phyloP scores from a whole-genome alignment of 2,113 vertebrate species.

The Aspiorhynchus laticeps region DNA sequence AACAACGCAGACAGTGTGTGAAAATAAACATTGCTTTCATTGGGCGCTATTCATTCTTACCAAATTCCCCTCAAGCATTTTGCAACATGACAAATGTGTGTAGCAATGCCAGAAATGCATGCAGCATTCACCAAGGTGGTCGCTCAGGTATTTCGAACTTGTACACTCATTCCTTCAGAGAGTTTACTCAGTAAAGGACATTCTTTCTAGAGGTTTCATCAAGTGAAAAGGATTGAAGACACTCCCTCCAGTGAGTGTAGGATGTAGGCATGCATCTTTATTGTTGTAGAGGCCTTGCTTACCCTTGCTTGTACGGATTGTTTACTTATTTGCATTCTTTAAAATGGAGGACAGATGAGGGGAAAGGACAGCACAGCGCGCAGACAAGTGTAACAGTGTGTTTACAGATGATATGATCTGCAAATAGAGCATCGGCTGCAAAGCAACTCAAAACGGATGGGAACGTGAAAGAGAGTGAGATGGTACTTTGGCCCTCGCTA shows the following conservation, averaged over 20 bases:
- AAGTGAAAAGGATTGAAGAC: not conserved
- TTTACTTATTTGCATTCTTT: constrained; percentile 54
- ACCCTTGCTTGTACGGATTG: not conserved
- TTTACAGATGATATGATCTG: constrained; percentile 63
- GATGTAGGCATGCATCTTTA: not conserved
- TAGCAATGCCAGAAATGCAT: not conserved
- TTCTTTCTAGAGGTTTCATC: not conserved
- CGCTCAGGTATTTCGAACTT: not conserved
- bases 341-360: constrained; percentile 46
- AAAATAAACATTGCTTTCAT: not conserved
- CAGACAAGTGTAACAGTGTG: constrained; percentile 51
- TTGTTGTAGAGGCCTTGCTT: not conserved
- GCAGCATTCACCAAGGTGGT: constrained; percentile 8
- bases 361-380: not conserved
- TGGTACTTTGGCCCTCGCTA: constrained; percentile 16
- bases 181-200: not conserved
- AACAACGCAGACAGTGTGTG: not conserved
- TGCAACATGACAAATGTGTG: constrained; percentile 24
- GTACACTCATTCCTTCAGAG: not conserved
- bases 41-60: not conserved
- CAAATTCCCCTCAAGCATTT: constrained; percentile 6
- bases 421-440: constrained; percentile 41
- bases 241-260: not conserved
- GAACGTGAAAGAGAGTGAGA: not conserved
- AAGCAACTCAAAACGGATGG: not conserved